Percentiles rank a stretch among this genome's conserved stretches.
These are phyloP conservation scores for Scomberomorus guttatus DNA, from an alignment of 2,797 vertebrate species.

Conservation along the genomic window DNA sequence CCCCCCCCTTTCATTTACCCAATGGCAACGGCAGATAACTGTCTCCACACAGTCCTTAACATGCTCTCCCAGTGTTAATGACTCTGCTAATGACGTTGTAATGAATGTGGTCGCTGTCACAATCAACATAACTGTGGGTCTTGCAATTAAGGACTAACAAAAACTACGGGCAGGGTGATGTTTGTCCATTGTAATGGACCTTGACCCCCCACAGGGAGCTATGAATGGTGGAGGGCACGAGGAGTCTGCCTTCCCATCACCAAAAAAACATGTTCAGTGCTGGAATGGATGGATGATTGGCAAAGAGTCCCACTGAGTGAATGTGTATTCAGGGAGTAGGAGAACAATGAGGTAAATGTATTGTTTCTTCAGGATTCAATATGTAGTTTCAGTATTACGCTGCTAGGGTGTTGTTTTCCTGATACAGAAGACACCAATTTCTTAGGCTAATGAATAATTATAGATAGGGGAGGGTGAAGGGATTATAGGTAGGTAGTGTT, in stretches of 20 bases:
- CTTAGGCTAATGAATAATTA: not conserved
- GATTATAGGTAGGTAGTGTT: not conserved
- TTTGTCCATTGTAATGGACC: constrained; percentile 77
- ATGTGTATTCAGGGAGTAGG: constrained; percentile 18
- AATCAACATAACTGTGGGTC: constrained; percentile 71
- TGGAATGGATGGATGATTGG: constrained; percentile 20
- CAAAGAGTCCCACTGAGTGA: not conserved
- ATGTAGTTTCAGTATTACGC: not conserved
- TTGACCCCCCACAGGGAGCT: constrained; percentile 61
- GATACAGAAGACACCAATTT: not conserved
- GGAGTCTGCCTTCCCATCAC: constrained; percentile 39
- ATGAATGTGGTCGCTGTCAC: constrained; percentile 66
- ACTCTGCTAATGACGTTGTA: constrained; percentile 73
- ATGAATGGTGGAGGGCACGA: constrained; percentile 60
- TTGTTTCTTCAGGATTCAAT: constrained; percentile 8
- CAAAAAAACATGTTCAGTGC: constrained; percentile 18
- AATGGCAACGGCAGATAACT: constrained; percentile 67
- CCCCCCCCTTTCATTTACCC: constrained; percentile 46
- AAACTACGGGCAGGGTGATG: constrained; percentile 67
- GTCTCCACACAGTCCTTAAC: constrained; percentile 67
- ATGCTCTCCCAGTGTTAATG: constrained; percentile 67
- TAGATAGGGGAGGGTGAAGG: not conserved
- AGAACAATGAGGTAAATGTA: constrained; percentile 15
- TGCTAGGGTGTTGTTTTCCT: not conserved
- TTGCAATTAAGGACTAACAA: constrained; percentile 66